Percentiles rank a stretch among this genome's conserved stretches.
These are phyloP conservation scores for Tetropium fuscum DNA, from an alignment of 2,888 invertebrate genomes.

Conservation along the genomic window DNA sequence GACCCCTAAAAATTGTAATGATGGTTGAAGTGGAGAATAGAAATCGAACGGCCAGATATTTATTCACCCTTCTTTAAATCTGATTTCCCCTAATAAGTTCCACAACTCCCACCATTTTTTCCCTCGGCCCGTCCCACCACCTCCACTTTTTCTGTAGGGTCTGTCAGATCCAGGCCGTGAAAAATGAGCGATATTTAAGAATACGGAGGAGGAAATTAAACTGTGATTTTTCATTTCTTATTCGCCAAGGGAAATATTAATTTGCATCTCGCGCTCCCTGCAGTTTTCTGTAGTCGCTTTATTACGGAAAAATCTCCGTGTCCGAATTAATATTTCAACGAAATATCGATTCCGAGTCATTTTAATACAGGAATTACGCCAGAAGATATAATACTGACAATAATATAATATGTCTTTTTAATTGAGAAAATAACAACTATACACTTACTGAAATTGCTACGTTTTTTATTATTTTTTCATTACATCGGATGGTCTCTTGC, in stretches of 20 bases:
- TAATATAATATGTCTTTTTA: too few relatives aligned
- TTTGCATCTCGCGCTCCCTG: slow-evolving; percentile 34
- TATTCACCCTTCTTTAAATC: slow-evolving; percentile 55
- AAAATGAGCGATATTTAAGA: slow-evolving; percentile 60
- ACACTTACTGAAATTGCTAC: too few relatives aligned
- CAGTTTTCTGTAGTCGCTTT: too few relatives aligned
- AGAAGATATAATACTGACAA: too few relatives aligned
- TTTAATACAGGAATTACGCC: too few relatives aligned
- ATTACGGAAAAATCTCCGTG: too few relatives aligned
- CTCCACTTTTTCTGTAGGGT: slow-evolving; percentile 49
- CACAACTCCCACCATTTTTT: slow-evolving; percentile 40
- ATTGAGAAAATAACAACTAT: too few relatives aligned
- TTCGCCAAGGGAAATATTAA: slow-evolving; percentile 38
- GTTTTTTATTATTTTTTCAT: too few relatives aligned
- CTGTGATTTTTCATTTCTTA: slow-evolving; percentile 55
- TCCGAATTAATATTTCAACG: too few relatives aligned
- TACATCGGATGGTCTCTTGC: too few relatives aligned
- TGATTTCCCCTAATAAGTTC: slow-evolving; percentile 51
- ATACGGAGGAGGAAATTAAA: slow-evolving; percentile 56
- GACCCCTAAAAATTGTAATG: slow-evolving; percentile 42
- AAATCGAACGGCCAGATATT: slow-evolving; percentile 51
- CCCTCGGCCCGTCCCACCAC: slow-evolving; percentile 31
- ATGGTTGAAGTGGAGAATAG: slow-evolving; percentile 42
- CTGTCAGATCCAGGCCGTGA: slow-evolving; percentile 58
- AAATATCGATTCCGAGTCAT: too few relatives aligned